Conservation (phyloP, 2,888 invertebrate genomes). For the Drosophila merina region DNA sequence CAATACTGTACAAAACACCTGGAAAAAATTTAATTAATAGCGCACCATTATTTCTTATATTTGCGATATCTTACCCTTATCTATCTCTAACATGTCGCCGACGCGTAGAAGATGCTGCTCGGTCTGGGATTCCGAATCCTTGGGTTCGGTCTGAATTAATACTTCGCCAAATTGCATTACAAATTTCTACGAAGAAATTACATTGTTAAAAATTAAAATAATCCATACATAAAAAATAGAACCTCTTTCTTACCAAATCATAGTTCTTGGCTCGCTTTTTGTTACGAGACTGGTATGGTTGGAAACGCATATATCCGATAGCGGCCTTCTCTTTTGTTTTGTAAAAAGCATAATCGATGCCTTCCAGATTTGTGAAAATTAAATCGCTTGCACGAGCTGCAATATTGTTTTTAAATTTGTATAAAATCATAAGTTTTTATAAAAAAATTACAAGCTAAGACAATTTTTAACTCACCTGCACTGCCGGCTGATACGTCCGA, state of each 20-base stretch:
- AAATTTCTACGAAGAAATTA: slow-evolving; percentile 55
- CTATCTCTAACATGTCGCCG: slow-evolving; percentile 67
- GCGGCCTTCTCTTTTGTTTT: slow-evolving; percentile 48
- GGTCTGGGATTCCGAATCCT: slow-evolving; percentile 4
- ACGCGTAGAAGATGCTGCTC: slow-evolving; percentile 22
- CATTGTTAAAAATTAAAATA: background rate
- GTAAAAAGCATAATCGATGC: slow-evolving; percentile 78
- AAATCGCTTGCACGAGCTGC: slow-evolving; percentile 57
- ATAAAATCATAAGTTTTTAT: too few species aligned
- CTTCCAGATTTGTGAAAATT: slow-evolving; percentile 63
- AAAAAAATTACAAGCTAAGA: background rate
- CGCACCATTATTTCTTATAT: background rate
- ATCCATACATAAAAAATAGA: background rate
- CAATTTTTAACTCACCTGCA: slow-evolving; percentile 16
- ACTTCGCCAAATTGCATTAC: slow-evolving; percentile 66
- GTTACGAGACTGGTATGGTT: slow-evolving; percentile 66
- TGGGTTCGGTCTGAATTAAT: slow-evolving; percentile 39
- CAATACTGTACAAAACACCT: slow-evolving; percentile 53
- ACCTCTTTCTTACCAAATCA: slow-evolving; percentile 53
- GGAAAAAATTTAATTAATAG: background rate
- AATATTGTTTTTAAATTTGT: background rate
- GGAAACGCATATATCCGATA: slow-evolving; percentile 72
- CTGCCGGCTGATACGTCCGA: background rate
- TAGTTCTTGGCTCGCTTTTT: slow-evolving; percentile 55
- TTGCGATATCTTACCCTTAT: slow-evolving; percentile 47